phyloP scores from a whole-genome alignment of 2,797 vertebrate species.

The Pseudocheirus occidentalis region DNA sequence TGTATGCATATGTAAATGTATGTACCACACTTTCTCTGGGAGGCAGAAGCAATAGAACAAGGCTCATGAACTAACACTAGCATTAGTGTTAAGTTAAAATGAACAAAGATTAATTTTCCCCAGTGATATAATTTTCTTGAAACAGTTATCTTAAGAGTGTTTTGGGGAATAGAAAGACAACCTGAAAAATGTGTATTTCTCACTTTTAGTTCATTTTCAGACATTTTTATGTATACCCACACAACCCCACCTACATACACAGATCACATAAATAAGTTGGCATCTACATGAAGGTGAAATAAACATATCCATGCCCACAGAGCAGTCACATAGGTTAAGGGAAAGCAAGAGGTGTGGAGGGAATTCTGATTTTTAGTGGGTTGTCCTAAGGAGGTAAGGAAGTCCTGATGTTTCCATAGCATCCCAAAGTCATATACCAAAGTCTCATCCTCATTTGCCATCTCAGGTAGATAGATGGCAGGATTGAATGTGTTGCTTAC shows the following conservation, averaged over 20 bases:
- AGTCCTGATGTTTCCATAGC: too few species aligned
- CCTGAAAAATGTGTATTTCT: not conserved
- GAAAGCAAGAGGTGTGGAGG: too few species aligned
- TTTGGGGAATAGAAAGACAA: not conserved
- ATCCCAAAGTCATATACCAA: too few species aligned
- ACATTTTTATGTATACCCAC: not conserved
- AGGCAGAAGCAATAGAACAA: not conserved
- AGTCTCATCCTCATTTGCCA: too few species aligned
- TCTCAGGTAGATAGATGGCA: too few species aligned
- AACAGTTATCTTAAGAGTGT: not conserved
- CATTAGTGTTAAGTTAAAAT: too few species aligned
- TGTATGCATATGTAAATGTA: not conserved
- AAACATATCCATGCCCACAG: not conserved
- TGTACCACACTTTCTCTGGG: not conserved
- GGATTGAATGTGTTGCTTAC: too few species aligned
- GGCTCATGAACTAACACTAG: not conserved
- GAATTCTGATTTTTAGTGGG: too few species aligned
- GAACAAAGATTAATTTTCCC: not conserved
- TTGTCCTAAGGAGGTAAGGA: too few species aligned
- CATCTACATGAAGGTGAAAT: not conserved
- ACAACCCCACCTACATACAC: not conserved
- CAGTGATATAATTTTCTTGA: not conserved
- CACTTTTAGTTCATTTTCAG: constrained; percentile 36
- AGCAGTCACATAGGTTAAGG: not conserved
- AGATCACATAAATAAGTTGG: not conserved